Evolutionary conservation across 2,113 vertebrate genomes (phyloP).

Genomic region (Oxyruncus cristatus): DNA sequence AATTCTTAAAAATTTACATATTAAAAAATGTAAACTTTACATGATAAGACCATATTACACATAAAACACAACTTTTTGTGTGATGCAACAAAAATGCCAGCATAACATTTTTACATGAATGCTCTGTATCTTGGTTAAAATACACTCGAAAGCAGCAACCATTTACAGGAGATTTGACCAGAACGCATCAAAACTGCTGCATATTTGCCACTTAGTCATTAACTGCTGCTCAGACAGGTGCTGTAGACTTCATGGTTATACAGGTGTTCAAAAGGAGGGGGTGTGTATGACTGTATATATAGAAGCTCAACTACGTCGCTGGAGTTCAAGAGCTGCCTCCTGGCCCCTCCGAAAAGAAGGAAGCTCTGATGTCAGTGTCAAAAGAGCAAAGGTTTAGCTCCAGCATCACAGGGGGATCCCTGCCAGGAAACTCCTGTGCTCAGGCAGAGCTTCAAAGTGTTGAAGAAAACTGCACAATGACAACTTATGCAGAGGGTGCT

Average conservation of each 20-base stretch:
- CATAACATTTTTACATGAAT: not conserved
- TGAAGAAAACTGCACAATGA: not conserved
- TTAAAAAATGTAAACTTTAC: not conserved
- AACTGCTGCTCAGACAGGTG: not conserved
- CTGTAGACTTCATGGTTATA: not conserved
- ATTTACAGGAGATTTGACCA: not conserved
- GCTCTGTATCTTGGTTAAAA: not conserved
- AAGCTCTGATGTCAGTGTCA: not conserved
- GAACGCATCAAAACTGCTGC: not conserved
- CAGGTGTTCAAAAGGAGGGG: not conserved
- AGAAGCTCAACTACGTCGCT: not conserved
- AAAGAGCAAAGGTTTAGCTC: not conserved
- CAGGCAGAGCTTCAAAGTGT: not conserved
- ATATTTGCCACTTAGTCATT: constrained; percentile 19
- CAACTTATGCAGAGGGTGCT: not conserved
- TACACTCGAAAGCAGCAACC: not conserved
- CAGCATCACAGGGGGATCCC: not conserved
- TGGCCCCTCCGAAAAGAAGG: not conserved
- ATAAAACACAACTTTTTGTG: not conserved
- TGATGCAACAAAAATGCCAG: not conserved
- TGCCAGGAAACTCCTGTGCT: not conserved
- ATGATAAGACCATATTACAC: not conserved
- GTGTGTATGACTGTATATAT: not conserved
- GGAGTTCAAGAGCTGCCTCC: not conserved
- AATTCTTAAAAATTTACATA: not conserved